These are phyloP conservation scores for Hylaeus anthracinus DNA, from an alignment of 1,140 invertebrate species.

Conservation along the genomic window DNA sequence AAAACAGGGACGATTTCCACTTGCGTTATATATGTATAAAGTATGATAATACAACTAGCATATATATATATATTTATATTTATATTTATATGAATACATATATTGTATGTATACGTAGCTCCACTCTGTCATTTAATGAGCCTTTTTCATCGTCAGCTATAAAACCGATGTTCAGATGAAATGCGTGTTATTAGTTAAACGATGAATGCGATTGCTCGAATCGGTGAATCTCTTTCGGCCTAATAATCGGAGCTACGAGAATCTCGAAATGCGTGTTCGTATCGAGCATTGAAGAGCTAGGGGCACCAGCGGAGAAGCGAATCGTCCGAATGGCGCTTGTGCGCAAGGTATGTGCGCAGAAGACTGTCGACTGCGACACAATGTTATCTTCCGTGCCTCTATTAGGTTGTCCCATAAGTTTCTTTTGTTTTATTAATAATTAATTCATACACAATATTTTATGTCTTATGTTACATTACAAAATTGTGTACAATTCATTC, in stretches of 20 bases:
- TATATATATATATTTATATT: neutral
- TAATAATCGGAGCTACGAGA: constrained; percentile 12
- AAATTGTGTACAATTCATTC: too few relatives aligned
- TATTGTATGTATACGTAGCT: constrained; percentile 39
- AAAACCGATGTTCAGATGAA: constrained; percentile 48
- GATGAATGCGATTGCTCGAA: neutral
- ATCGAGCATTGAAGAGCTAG: too few relatives aligned
- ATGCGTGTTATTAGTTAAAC: constrained; percentile 22
- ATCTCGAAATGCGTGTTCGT: neutral
- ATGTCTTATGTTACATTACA: too few relatives aligned
- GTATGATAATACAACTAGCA: neutral
- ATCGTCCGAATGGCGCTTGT: too few relatives aligned
- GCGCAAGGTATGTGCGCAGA: too few relatives aligned
- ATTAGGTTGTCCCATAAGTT: too few relatives aligned
- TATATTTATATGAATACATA: constrained; percentile 17
- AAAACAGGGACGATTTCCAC: neutral
- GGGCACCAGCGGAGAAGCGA: too few relatives aligned
- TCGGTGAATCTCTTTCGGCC: neutral
- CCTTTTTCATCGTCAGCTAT: constrained; percentile 64
- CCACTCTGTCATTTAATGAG: constrained; percentile 64
- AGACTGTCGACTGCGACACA: too few relatives aligned
- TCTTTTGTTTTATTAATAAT: too few relatives aligned
- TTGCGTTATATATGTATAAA: constrained; percentile 14
- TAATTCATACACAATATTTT: too few relatives aligned
- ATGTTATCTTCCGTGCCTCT: too few relatives aligned